Conservation (phyloP, 1,140 invertebrate genomes). For the Theocolax elegans region DNA sequence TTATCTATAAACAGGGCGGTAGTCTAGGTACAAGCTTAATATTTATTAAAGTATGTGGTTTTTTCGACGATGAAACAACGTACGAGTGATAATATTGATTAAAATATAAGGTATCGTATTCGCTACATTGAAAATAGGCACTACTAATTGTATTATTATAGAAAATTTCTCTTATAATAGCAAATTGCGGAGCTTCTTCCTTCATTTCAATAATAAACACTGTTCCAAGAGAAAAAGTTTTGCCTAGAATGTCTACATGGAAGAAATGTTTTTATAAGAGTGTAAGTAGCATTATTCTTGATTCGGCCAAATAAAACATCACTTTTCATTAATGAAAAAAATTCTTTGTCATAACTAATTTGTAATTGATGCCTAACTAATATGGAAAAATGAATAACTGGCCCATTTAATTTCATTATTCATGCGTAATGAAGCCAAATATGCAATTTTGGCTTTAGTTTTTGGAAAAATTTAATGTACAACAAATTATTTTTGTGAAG, state of each 20-base stretch:
- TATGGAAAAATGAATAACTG: constrained; percentile 30
- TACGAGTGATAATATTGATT: no score
- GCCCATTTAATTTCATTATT: constrained; percentile 39
- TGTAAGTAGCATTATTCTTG: not conserved
- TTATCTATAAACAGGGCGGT: no score
- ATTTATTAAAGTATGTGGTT: no score
- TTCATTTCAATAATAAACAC: constrained; percentile 4
- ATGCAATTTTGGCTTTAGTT: constrained; percentile 43
- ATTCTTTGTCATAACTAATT: not conserved
- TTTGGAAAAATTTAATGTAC: constrained; percentile 32
- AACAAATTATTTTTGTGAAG: constrained; percentile 38
- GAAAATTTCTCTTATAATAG: constrained; percentile 15
- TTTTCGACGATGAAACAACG: no score
- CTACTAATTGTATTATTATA: constrained; percentile 15
- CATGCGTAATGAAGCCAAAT: constrained; percentile 34
- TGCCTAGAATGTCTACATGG: constrained; percentile 21
- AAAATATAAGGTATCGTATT: constrained; percentile 19
- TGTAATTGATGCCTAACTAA: constrained; percentile 1
- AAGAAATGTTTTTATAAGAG: not conserved
- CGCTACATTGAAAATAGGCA: not conserved
- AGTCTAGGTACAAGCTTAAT: no score
- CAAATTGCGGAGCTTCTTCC: not conserved
- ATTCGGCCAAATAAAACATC: not conserved
- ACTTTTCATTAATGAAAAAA: not conserved
- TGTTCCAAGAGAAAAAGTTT: constrained; percentile 23